Base-by-base conservation (phyloP, 2,888 invertebrate genomes). In the Sinhomidia bicolor region DNA sequence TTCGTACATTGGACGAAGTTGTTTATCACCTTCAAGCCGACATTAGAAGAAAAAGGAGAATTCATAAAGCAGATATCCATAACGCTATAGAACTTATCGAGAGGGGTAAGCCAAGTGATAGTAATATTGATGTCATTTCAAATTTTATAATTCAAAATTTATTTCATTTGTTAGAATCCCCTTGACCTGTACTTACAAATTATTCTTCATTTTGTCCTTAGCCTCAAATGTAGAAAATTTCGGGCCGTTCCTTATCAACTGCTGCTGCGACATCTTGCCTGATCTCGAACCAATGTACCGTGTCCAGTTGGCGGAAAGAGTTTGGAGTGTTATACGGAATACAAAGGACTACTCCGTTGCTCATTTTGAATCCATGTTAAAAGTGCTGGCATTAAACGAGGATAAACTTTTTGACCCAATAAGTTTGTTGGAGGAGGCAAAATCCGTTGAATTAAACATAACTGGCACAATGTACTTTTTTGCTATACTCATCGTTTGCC, bases 301-400 rank as follows among this genome's bases (percentile, higher is more conserved):
- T 23, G 68, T 83, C 1, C 29, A 80, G 23, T 41, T 89, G 7
- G 80, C 79, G 0, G 41, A 83, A 23, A 47, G 85, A 20, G 68
- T 90, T 26, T 90, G 90, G 90, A n/a, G 41, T 0, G 78, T 89
- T 44, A 88, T 89, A 29, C 85, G 68, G 3, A 36, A 54, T 6
- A 51, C 32, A 0, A 83, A 88, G 12, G 82, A 88, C 7, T 85
- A 54, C 36, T 57, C 44, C 23, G 10, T 29, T 10, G 85, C 12
- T 26, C 32, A 78, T 47, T 90, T 87, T 62, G 90, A 90, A 62
- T 76, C 90, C 0, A 74, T 91, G 51, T 17, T 91, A 29, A 85
- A 89, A 41, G 57, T 79, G 3, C 32, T 89, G 26, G 88, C 90
- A 10, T 5, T 82, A 17, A 91, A 90, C 62, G 85, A 89, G 17